phyloP scores from a whole-genome alignment of 2,797 vertebrate species.

The Anguilla anguilla region DNA sequence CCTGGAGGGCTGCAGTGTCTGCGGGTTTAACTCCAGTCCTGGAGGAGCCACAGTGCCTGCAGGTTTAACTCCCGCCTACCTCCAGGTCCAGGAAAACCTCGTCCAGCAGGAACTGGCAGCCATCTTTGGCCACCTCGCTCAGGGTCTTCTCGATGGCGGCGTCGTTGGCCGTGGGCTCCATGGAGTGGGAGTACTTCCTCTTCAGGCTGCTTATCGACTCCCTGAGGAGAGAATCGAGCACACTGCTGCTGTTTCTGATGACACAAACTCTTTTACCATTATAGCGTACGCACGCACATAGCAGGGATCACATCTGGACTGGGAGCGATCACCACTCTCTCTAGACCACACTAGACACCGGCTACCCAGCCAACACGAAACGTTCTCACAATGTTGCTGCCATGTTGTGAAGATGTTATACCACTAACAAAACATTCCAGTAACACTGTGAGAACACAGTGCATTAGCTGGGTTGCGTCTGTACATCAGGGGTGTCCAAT shows the following conservation, averaged over 20 bases:
- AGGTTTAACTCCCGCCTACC: constrained; percentile 64
- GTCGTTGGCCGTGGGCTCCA: constrained; percentile 73
- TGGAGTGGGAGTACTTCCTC: constrained; percentile 84
- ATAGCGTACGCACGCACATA: neutral
- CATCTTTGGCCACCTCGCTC: constrained; percentile 86
- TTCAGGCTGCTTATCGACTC: constrained; percentile 94
- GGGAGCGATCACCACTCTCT: too few relatives aligned
- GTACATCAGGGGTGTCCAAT: too few relatives aligned
- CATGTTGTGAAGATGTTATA: too few relatives aligned
- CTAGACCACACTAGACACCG: too few relatives aligned
- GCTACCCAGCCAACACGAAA: too few relatives aligned
- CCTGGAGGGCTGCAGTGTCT: too few relatives aligned
- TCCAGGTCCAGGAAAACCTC: constrained; percentile 97
- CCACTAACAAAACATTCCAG: too few relatives aligned
- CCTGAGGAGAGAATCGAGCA: constrained; percentile 60
- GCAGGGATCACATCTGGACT: neutral
- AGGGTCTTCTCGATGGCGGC: constrained; percentile 82
- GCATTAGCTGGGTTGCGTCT: too few relatives aligned
- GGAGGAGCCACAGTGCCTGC: too few relatives aligned
- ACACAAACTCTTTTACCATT: neutral
- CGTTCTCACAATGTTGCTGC: too few relatives aligned
- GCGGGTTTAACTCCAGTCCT: too few relatives aligned
- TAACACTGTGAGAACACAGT: too few relatives aligned
- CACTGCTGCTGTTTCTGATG: neutral
- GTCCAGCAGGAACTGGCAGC: constrained; percentile 88